Evolutionary conservation across 2,113 vertebrate genomes (phyloP).

Genomic region (Morone saxatilis): DNA sequence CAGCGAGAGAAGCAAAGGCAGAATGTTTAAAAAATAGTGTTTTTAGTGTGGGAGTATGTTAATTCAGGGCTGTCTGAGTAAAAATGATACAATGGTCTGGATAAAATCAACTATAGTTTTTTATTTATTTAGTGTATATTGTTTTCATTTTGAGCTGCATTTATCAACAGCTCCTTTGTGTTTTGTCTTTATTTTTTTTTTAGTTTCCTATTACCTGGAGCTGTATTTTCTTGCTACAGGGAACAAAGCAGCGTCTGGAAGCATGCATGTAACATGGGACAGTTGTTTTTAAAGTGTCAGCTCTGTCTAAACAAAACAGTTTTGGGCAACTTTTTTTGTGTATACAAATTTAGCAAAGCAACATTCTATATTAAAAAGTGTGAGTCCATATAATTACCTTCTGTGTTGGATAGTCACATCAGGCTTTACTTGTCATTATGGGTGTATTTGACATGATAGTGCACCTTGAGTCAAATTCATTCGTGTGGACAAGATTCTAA

Average conservation of each 20-base stretch:
- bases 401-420: background rate
- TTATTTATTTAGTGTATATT: background rate
- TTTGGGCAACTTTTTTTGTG: background rate
- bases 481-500: background rate
- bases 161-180: background rate
- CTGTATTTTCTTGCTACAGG: background rate
- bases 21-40: background rate
- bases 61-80: constrained; percentile 21
- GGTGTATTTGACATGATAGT: background rate
- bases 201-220: background rate
- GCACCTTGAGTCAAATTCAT: background rate
- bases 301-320: background rate
- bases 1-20: background rate
- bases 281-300: background rate
- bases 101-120: background rate
- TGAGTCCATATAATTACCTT: background rate
- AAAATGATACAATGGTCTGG: background rate
- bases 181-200: background rate
- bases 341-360: background rate
- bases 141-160: background rate
- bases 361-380: background rate
- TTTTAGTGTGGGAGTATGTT: constrained; percentile 26
- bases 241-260: background rate
- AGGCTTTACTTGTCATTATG: background rate
- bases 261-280: background rate